phyloP scores from a whole-genome alignment of 2,888 invertebrate genomes.

The Sphaerophoria rueppellii region DNA sequence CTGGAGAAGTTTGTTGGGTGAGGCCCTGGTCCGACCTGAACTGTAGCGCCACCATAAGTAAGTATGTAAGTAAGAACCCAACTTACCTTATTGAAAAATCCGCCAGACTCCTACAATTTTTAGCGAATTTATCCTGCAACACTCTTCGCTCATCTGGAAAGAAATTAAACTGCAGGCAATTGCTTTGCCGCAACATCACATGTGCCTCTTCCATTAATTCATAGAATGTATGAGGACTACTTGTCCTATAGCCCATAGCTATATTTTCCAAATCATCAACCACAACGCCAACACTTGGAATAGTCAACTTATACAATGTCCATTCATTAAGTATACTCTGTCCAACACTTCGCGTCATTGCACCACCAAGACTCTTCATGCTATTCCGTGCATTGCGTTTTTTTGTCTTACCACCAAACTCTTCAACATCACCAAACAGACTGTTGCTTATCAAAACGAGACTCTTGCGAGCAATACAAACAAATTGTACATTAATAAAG shows the following conservation, averaged over 20 bases:
- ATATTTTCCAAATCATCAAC: slow-evolving; percentile 88
- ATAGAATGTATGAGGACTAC: slow-evolving; percentile 87
- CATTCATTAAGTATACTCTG: slow-evolving; percentile 82
- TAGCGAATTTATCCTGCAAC: slow-evolving; percentile 77
- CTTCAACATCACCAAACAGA: slow-evolving; percentile 69
- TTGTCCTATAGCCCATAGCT: slow-evolving; percentile 85
- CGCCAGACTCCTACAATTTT: slow-evolving; percentile 80
- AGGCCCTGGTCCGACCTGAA: too few relatives aligned
- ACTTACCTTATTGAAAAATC: slow-evolving; percentile 80
- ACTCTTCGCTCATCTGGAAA: slow-evolving; percentile 74
- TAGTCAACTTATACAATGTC: slow-evolving; percentile 88
- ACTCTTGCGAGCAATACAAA: slow-evolving; percentile 79
- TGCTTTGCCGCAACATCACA: slow-evolving; percentile 84
- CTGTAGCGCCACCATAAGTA: too few relatives aligned
- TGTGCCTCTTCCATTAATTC: slow-evolving; percentile 89
- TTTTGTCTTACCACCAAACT: slow-evolving; percentile 67
- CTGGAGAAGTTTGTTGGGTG: too few relatives aligned
- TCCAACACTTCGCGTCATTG: slow-evolving; percentile 78
- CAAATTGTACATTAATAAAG: slow-evolving; percentile 80
- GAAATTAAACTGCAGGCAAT: slow-evolving; percentile 78
- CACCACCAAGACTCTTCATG: slow-evolving; percentile 66
- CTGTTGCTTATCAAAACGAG: slow-evolving; percentile 80
- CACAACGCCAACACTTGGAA: slow-evolving; percentile 86
- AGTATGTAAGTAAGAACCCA: too few relatives aligned
- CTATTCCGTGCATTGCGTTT: slow-evolving; percentile 72